Conservation (phyloP, 30 jellyfish, hydroid and myxozoan genomes). For the Hydractinia echinata region DNA sequence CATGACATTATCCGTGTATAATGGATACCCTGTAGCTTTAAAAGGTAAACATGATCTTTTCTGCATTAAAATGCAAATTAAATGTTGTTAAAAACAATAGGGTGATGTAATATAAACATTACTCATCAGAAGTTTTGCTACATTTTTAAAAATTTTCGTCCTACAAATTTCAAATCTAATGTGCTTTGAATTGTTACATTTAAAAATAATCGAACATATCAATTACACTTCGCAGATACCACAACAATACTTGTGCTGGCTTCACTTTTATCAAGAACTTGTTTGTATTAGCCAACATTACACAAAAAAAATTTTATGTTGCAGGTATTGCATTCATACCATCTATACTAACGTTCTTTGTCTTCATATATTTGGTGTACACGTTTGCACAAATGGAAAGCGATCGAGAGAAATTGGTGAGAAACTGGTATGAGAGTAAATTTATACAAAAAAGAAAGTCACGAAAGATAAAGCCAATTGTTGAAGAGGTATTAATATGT, state of each 20-base stretch:
- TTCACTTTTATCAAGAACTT: too few relatives aligned
- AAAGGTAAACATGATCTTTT: background rate
- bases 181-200: too few relatives aligned
- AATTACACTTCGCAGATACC: too few relatives aligned
- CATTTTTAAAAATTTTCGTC: too few relatives aligned
- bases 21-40: background rate
- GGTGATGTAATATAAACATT: too few relatives aligned
- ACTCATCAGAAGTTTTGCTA: too few relatives aligned
- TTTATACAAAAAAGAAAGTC: conserved; percentile 23
- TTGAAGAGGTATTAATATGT: background rate
- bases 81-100: too few relatives aligned
- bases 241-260: too few relatives aligned
- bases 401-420: conserved; percentile 41
- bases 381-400: conserved; percentile 41
- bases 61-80: too few relatives aligned
- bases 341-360: conserved; percentile 30
- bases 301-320: background rate
- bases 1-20: background rate
- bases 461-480: background rate
- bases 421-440: conserved; percentile 40
- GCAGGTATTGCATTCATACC: conserved; percentile 52
- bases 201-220: too few relatives aligned
- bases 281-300: background rate
- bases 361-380: conserved; percentile 27
- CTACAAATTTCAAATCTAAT: too few relatives aligned